These are phyloP conservation scores for Sebastes oblongus DNA, from an alignment of 2,797 vertebrate genomes.

Conservation along the genomic window DNA sequence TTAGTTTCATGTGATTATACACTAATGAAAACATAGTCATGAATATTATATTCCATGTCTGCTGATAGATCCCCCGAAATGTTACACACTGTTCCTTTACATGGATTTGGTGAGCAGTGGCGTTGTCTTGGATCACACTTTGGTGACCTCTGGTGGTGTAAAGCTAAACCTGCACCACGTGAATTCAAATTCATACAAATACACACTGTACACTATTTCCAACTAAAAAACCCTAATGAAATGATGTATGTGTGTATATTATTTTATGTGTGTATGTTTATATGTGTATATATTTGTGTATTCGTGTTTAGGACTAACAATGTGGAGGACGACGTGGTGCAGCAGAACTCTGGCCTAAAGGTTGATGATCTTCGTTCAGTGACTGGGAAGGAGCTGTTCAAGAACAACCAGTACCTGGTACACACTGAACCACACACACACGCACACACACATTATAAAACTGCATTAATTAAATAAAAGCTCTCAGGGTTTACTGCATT, in stretches of 20 bases:
- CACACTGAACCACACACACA: not conserved
- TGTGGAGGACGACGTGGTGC: conserved; percentile 64
- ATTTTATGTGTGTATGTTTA: not conserved
- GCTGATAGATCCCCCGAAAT: no score
- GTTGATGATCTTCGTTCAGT: conserved; percentile 60
- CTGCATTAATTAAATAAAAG: not conserved
- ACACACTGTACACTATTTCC: not conserved
- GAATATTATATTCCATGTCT: no score
- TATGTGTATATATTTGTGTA: not conserved
- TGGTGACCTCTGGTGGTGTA: not conserved
- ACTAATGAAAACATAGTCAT: no score
- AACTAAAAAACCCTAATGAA: not conserved
- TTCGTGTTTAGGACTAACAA: conserved; percentile 70
- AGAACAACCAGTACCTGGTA: conserved; percentile 77
- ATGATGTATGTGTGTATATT: not conserved
- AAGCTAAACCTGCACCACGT: not conserved
- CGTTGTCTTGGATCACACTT: not conserved
- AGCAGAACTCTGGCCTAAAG: conserved; percentile 69
- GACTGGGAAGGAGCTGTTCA: conserved; percentile 78
- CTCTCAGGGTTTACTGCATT: not conserved
- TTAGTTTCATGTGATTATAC: no score
- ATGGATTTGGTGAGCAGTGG: not conserved
- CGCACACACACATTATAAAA: not conserved
- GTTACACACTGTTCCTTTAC: no score
- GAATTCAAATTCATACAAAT: not conserved